Conservation (phyloP, 2,113 vertebrate species). For the Stictonetta naevosa region DNA sequence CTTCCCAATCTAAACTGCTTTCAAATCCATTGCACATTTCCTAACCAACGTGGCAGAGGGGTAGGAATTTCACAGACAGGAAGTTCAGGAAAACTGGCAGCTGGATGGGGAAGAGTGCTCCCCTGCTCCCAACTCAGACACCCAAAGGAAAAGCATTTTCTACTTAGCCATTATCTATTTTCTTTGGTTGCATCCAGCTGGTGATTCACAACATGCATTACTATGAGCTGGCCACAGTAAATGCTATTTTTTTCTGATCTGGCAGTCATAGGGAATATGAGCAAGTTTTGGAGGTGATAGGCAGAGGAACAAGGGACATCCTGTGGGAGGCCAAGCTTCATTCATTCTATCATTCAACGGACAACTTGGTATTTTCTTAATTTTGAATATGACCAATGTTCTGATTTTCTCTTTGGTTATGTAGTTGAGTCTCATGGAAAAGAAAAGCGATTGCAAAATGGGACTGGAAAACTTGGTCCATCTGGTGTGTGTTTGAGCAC, state of each 20-base stretch:
- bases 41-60: background rate
- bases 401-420: background rate
- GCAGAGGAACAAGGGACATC: background rate
- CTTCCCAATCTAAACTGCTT: background rate
- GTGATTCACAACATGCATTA: background rate
- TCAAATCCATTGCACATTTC: background rate
- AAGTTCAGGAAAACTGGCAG: background rate
- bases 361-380: background rate
- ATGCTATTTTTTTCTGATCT: background rate
- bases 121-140: background rate
- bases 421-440: background rate
- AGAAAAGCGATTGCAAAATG: background rate
- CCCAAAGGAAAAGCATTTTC: background rate
- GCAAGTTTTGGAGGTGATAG: background rate
- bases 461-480: background rate
- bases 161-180: background rate
- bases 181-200: background rate
- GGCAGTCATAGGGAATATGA: background rate
- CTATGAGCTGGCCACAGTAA: background rate
- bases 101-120: background rate
- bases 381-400: background rate
- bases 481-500: background rate
- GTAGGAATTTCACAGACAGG: background rate
- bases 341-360: background rate
- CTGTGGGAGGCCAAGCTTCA: background rate